These are phyloP conservation scores for Trematomus bernacchii DNA, from an alignment of 2,797 vertebrate genomes.

Conservation along the genomic window DNA sequence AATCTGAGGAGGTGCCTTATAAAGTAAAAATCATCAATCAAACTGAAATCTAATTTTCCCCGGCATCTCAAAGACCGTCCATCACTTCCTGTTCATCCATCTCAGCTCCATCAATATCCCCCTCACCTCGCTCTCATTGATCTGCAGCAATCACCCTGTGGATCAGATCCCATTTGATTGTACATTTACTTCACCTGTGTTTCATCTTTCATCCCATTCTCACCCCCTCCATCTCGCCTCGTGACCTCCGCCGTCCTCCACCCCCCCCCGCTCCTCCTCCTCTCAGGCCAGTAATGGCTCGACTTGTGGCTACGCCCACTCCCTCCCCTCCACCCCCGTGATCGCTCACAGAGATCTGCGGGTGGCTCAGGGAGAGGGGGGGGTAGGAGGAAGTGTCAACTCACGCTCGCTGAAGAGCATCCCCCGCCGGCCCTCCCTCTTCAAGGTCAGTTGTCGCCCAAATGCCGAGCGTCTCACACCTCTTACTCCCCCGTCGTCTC, in stretches of 20 bases:
- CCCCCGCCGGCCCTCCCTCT: constrained; percentile 93
- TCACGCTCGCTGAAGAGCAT: constrained; percentile 88
- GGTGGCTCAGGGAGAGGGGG: constrained; percentile 84
- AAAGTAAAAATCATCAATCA: constrained; percentile 35
- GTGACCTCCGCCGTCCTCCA: constrained; percentile 22
- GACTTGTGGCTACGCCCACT: constrained; percentile 91
- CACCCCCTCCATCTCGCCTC: constrained; percentile 45
- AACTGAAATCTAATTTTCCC: constrained; percentile 32
- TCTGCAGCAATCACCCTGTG: constrained; percentile 8
- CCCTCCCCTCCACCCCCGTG: constrained; percentile 96
- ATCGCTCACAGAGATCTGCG: constrained; percentile 92
- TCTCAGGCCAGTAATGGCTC: constrained; percentile 93
- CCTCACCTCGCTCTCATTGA: background rate
- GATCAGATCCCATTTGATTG: constrained; percentile 30
- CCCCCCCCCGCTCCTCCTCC: constrained; percentile 7
- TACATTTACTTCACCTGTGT: constrained; percentile 10
- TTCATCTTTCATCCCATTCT: constrained; percentile 56
- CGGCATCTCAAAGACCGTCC: background rate
- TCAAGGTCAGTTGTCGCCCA: constrained; percentile 87
- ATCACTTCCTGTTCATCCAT: constrained; percentile 35
- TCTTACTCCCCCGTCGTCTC: constrained; percentile 40
- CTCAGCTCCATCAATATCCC: constrained; percentile 31
- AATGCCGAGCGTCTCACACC: background rate
- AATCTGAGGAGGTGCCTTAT: background rate
- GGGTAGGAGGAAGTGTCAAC: constrained; percentile 76